A percentile compares a stretch with the other conserved stretches of the same genome.
phyloP scores from a whole-genome alignment of 2,888 invertebrate species.

The Drosophila affinis region DNA sequence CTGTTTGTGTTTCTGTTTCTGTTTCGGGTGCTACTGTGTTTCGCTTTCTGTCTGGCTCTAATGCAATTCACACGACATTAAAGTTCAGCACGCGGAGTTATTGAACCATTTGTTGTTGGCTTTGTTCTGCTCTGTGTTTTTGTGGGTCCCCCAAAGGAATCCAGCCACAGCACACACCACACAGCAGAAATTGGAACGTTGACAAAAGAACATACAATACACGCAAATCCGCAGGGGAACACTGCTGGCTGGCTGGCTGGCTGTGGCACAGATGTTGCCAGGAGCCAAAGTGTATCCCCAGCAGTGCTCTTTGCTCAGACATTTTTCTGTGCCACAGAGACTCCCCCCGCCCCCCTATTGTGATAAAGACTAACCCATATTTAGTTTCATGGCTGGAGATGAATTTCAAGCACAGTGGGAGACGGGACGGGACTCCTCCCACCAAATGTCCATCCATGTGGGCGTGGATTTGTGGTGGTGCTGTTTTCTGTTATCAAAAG shows the following conservation, averaged over 20 bases:
- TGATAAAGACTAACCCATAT: conserved; percentile 28
- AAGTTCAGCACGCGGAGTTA: conserved; percentile 32
- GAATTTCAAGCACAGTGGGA: background rate
- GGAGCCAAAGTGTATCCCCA: conserved; percentile 2
- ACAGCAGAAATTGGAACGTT: conserved; percentile 33
- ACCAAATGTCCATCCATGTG: background rate
- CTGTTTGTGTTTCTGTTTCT: conserved; percentile 11
- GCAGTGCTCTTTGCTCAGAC: conserved; percentile 6
- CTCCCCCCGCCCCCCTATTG: no score
- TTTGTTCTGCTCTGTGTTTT: no score
- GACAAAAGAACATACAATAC: conserved; percentile 21
- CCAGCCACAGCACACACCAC: no score
- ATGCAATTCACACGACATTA: conserved; percentile 45
- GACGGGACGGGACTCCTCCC: background rate
- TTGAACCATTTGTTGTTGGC: conserved; percentile 13
- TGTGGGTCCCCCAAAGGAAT: background rate
- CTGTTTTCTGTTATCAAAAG: no score
- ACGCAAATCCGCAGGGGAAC: conserved; percentile 28
- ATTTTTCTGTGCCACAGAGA: background rate
- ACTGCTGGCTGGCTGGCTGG: background rate
- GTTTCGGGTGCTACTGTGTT: conserved; percentile 16
- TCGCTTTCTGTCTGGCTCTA: conserved; percentile 28
- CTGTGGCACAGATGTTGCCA: conserved; percentile 39
- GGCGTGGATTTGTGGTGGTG: background rate
- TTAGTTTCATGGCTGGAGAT: conserved; percentile 19